Base-by-base conservation (phyloP, 1,140 invertebrate species). In the Tetragonula clypearis region DNA sequence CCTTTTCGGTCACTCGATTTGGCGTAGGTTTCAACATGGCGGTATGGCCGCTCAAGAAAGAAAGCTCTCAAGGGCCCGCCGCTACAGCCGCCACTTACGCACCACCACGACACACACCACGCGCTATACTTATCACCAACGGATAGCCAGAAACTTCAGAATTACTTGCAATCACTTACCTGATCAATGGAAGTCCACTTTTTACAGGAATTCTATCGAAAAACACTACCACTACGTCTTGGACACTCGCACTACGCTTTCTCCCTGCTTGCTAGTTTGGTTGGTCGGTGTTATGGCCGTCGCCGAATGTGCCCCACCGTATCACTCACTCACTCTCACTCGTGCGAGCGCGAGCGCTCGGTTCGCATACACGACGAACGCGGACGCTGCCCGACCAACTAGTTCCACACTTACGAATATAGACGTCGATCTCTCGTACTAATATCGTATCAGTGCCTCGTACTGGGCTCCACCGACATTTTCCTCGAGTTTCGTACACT, bases 1-100 rank as follows among this genome's bases (percentile, higher is more conserved):
- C 75, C 90, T 92, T 87, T 82, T 86, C 88, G 88, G 82, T 83
- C 90, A 89, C 90, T 93, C 88, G 87, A 90, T 92, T 93, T 92
- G 88, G 90, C 91, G 91, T 92, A 92, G 92, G 92, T 93, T 92
- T 92, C 95, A 95, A 95, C 94, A 95, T 95, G 95, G 95, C 95
- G 95, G 95, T 94, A 90, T 91, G 91, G 91, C 92, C 93, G 90
- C 92, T 94, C 91, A 89, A 90, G 91, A 94, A 95, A 94, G 94
- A 95, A 95, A 95, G 94, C 94, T 93, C 93, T 89, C 92, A 92
- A 93, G 92, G 91, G 91, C 90, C 92, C 91, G 88, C 89, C 76
- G 85, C 82, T 77, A 90, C 81, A 88, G 78, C 87, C 72, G 79
- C 88, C 83, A 87, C 82, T 89, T 86, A 88, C 84, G 79, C 83